These are phyloP conservation scores for Oscheius myriophilus DNA, from an alignment of 2,888 invertebrate species.

Conservation along the genomic window DNA sequence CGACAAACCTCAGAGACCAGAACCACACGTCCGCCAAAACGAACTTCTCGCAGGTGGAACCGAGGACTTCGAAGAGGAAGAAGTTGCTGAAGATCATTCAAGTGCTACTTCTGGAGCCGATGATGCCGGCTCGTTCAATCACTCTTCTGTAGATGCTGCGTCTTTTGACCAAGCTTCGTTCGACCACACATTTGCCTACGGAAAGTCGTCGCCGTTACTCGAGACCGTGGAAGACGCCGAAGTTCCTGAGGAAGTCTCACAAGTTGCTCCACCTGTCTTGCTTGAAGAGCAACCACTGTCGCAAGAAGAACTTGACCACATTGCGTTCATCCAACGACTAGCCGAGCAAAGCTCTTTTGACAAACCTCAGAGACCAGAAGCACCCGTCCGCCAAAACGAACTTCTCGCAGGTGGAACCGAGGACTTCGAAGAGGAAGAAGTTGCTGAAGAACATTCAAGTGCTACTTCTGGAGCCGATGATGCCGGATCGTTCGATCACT, in stretches of 20 bases:
- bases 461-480: constrained; percentile 35
- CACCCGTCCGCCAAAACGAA: no score
- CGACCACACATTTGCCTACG: constrained; percentile 12
- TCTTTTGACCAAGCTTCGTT: not conserved
- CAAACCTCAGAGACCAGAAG: not conserved
- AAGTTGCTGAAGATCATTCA: constrained; percentile 5
- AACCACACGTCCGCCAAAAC: no score
- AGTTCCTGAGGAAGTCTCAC: not conserved
- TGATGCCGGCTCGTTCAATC: constrained; percentile 2
- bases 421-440: not conserved
- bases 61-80: not conserved
- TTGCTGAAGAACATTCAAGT: constrained; percentile 2
- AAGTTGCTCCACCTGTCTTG: no score
- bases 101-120: constrained; percentile 36
- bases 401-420: not conserved
- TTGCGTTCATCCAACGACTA: constrained; percentile 35
- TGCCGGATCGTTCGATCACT: not conserved
- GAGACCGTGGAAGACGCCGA: not conserved
- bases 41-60: not conserved
- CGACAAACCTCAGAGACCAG: constrained; percentile 18
- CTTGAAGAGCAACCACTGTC: constrained; percentile 14
- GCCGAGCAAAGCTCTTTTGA: constrained; percentile 39
- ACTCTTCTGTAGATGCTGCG: not conserved
- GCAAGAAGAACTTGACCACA: constrained; percentile 41
- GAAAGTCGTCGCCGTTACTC: constrained; percentile 6